phyloP scores from a whole-genome alignment of 2,888 invertebrate genomes.

The Carabus problematicus region DNA sequence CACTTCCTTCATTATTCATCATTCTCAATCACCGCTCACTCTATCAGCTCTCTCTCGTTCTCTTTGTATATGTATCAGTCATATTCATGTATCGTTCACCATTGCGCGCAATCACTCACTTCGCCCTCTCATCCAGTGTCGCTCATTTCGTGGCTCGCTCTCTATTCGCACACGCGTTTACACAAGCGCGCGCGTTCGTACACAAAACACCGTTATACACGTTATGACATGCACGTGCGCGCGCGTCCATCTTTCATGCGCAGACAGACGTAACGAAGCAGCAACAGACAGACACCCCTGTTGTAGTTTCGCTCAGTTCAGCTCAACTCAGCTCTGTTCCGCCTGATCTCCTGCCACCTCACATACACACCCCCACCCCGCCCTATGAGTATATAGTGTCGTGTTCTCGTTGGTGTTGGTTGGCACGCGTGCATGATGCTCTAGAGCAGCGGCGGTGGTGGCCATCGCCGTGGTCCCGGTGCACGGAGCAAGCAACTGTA shows the following conservation, averaged over 20 bases:
- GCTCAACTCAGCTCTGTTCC: not conserved
- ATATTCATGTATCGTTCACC: too few species aligned
- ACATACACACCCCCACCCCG: not conserved
- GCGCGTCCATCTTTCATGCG: slow-evolving; percentile 33
- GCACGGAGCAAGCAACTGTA: slow-evolving; percentile 6
- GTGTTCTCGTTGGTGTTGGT: slow-evolving; percentile 3
- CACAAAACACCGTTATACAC: slow-evolving; percentile 21
- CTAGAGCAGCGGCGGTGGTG: slow-evolving; percentile 22
- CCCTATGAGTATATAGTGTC: not conserved
- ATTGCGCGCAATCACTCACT: too few species aligned
- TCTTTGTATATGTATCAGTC: too few species aligned
- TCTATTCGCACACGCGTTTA: too few species aligned
- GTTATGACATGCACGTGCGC: not conserved
- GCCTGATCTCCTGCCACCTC: not conserved
- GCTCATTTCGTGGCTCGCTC: too few species aligned
- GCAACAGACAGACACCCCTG: slow-evolving; percentile 34
- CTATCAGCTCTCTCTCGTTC: not conserved
- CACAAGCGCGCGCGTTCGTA: not conserved
- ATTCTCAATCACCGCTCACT: not conserved
- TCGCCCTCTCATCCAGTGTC: too few species aligned
- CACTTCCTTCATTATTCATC: not conserved
- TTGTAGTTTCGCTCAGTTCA: slow-evolving; percentile 1
- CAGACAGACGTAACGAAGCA: slow-evolving; percentile 35
- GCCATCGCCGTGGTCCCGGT: not conserved
- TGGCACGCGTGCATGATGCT: slow-evolving; percentile 5